Evolutionary conservation across 2,797 vertebrate genomes (phyloP), one percentile per base, ranked within the genome.

Genomic region (Notoglanidium macrostoma): DNA sequence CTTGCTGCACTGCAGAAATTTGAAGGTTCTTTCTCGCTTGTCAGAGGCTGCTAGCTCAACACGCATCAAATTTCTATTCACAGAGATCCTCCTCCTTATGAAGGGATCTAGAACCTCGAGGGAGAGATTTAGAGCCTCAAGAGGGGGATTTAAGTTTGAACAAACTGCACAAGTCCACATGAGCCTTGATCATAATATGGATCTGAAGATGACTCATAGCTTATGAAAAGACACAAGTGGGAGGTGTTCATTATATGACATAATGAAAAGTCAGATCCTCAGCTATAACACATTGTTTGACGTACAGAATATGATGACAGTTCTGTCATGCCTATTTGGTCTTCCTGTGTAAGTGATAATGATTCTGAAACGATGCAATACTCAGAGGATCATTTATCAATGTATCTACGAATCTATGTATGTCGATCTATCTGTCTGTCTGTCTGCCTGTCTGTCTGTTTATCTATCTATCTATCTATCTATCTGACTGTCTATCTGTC

Each of bases 1-100:
- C 59, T 59, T 87, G 88, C 90, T 91, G 59, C 55, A 92, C 90
- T 94, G 93, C 93, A 93, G 93, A 93, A 94, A 95, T 94, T 95
- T 92, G 88, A 93, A 91, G 90, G 86, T 94, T 89, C 91, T 90
- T 91, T 92, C 59, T 88, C 44, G 51, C 76, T 61, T 84, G 76
- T 74, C 65, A 59, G 17, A 29, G 46, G 68, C 40, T 61, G 78
- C 54, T 65, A 35, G 76, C 61, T 86, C 55, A 63, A 87, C 74
- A 61, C 11, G 0, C 23, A 81, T 70, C 51, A 87, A 65, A 32
- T 54, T 40, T 87, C 57, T 67, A 67, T 87, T 67, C 89, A 92
- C 72, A 73, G 49, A 74, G 65, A 79, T 87, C 78, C 21, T 73
- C 19, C 55, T 88, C 19, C 76, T 73, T 81, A 74, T 57, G 72